These are phyloP conservation scores for Deilephila elpenor DNA, from an alignment of 2,888 invertebrate genomes.

Conservation along the genomic window DNA sequence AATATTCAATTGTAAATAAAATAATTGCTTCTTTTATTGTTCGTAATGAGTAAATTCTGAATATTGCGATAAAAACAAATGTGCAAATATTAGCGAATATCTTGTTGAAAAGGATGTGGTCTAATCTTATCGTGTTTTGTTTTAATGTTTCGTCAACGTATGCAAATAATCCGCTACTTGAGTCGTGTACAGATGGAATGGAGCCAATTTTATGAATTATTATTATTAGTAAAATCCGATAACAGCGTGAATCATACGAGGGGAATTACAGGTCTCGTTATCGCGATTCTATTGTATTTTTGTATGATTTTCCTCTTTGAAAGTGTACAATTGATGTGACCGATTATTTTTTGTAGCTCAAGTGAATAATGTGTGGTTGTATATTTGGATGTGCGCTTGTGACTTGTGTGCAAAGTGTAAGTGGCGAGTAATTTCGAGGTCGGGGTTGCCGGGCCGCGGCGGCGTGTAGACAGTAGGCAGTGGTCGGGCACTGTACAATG, in stretches of 20 bases:
- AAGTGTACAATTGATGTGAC: not conserved
- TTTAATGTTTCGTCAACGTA: not conserved
- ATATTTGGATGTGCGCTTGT: not conserved
- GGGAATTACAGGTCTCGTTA: not conserved
- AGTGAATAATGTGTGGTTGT: no score
- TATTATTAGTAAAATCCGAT: constrained; percentile 1
- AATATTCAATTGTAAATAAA: not conserved
- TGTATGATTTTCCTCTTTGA: not conserved
- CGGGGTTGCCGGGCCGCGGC: not conserved
- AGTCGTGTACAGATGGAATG: not conserved
- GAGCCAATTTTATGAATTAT: not conserved
- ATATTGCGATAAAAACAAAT: not conserved
- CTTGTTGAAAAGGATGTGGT: constrained; percentile 17
- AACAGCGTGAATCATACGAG: not conserved
- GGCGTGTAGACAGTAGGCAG: constrained; percentile 21
- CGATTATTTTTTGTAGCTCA: not conserved
- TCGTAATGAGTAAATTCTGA: not conserved
- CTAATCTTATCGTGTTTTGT: constrained; percentile 19
- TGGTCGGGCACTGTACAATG: constrained; percentile 36
- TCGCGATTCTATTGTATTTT: not conserved
- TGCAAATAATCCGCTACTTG: not conserved
- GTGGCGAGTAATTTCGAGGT: not conserved
- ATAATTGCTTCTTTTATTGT: not conserved
- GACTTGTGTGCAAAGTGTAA: not conserved
- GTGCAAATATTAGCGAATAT: not conserved